Evolutionary conservation across 1,140 invertebrate species (phyloP).

Genomic region (Meloidogyne hapla): DNA sequence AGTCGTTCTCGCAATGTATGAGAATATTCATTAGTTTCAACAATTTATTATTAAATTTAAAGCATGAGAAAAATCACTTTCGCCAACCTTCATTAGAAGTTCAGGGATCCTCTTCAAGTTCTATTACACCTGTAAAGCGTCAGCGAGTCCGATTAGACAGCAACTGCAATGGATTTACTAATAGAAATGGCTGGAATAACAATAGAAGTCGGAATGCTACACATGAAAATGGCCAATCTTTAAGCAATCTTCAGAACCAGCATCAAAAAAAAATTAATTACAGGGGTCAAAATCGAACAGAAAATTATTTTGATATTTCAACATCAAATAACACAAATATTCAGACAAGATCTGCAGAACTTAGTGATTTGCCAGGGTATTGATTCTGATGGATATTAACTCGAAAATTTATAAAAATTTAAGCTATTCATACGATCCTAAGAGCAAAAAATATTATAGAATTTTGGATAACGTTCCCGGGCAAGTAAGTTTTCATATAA

Average conservation of each 20-base stretch:
- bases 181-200: neutral
- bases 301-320: neutral
- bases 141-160: neutral
- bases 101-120: neutral
- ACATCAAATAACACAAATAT: neutral
- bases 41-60: neutral
- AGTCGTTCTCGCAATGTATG: neutral
- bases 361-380: slow-evolving; percentile 36
- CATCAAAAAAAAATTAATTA: neutral
- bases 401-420: neutral
- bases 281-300: neutral
- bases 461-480: slow-evolving; percentile 22
- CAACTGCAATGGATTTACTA: neutral
- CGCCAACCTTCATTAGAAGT: neutral
- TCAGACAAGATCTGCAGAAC: slow-evolving; percentile 4
- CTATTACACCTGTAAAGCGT: neutral
- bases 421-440: slow-evolving; percentile 18
- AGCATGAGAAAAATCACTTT: neutral
- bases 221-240: neutral
- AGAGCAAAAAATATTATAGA: slow-evolving; percentile 24
- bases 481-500: slow-evolving; percentile 5
- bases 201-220: neutral
- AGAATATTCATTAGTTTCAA: neutral
- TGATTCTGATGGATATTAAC: neutral
- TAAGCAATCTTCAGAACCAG: neutral